phyloP scores from a whole-genome alignment of 2,113 vertebrate species.

The Mus pahari region DNA sequence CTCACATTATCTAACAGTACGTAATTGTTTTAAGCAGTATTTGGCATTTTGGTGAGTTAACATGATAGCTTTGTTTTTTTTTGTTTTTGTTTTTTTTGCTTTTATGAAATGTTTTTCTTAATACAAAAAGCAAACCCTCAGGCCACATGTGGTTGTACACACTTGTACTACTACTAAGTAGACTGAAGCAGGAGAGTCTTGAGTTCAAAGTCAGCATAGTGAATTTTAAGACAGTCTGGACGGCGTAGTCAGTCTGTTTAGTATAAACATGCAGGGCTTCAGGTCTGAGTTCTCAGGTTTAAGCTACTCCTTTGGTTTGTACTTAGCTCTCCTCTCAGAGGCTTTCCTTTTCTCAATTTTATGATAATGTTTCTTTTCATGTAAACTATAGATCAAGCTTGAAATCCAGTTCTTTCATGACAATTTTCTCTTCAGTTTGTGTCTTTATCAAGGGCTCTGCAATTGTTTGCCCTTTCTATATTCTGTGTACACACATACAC shows the following conservation, averaged over 20 bases:
- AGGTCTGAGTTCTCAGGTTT: not conserved
- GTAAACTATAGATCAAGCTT: not conserved
- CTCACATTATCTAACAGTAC: conserved; percentile 16
- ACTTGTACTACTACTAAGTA: not conserved
- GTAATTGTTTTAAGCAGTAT: conserved; percentile 57
- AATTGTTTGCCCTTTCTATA: not conserved
- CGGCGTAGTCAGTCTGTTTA: not conserved
- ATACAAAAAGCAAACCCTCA: not conserved
- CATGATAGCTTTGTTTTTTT: conserved; percentile 16
- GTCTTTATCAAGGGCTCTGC: not conserved
- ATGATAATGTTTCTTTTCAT: conserved; percentile 22
- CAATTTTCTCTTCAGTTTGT: not conserved
- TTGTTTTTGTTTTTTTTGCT: not conserved
- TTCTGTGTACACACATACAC: not conserved
- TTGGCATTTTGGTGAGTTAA: not conserved
- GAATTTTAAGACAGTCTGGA: not conserved
- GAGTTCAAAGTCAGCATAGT: not conserved
- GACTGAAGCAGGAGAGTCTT: not conserved
- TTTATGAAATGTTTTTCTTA: conserved; percentile 30
- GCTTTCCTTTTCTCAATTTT: conserved; percentile 28
- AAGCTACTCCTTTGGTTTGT: conserved; percentile 36
- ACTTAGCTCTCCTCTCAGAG: not conserved
- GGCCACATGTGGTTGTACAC: not conserved
- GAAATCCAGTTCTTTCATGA: conserved; percentile 32
- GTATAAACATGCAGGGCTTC: not conserved